These are phyloP conservation scores for Eupeodes luniger DNA, from an alignment of 2,888 invertebrate species.

Conservation along the genomic window DNA sequence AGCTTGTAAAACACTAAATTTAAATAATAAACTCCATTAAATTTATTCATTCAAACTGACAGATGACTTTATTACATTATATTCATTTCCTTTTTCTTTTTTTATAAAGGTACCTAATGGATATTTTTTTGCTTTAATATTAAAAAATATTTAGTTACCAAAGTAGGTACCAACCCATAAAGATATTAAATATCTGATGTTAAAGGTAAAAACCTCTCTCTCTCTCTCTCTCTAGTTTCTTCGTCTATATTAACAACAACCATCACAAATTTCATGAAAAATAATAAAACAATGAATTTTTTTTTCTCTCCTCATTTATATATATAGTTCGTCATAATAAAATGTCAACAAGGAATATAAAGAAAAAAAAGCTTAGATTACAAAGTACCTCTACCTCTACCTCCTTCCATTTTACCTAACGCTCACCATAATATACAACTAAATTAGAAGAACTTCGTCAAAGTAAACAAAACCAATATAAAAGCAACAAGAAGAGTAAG, in stretches of 20 bases:
- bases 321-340: not conserved
- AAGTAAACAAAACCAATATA: constrained; percentile 22
- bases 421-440: not conserved
- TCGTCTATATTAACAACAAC: too few species aligned
- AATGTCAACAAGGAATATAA: constrained; percentile 9
- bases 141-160: not conserved
- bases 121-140: not conserved
- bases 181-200: constrained; percentile 9
- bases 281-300: constrained; percentile 7
- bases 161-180: not conserved
- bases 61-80: too few species aligned
- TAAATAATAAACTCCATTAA: too few species aligned
- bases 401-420: not conserved
- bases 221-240: too few species aligned
- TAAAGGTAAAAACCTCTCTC: not conserved
- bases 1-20: too few species aligned
- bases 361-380: constrained; percentile 22
- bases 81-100: too few species aligned
- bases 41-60: too few species aligned
- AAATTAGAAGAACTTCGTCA: constrained; percentile 37
- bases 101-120: too few species aligned
- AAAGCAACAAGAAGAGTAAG: not conserved
- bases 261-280: constrained; percentile 3
- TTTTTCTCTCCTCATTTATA: constrained; percentile 1
- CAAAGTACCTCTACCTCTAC: not conserved